Conservation (phyloP, 2,888 invertebrate species). For the Drosophila kuntzei region DNA sequence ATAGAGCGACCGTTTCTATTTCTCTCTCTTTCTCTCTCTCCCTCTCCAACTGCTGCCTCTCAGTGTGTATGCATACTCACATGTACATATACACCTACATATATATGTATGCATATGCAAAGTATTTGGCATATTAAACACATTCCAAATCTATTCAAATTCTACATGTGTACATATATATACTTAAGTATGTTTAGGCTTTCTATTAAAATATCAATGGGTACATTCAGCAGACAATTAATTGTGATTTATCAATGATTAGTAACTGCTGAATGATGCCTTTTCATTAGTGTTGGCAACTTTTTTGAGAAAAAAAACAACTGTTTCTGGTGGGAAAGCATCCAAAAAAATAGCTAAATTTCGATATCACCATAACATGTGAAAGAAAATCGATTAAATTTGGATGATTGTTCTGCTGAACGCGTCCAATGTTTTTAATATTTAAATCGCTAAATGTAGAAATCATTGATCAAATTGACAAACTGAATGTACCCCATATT, state of each 20-base stretch:
- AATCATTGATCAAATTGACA: no score
- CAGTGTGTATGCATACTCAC: not conserved
- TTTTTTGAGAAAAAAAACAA: no score
- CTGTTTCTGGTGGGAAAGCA: no score
- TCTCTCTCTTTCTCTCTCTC: no score
- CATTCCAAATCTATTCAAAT: conserved; percentile 35
- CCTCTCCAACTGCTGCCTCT: conserved; percentile 29
- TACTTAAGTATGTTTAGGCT: conserved; percentile 6
- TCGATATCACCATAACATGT: no score
- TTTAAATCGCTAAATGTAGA: not conserved
- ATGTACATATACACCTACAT: not conserved
- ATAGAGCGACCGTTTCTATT: conserved; percentile 36
- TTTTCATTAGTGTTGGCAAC: not conserved
- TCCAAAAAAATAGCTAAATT: no score
- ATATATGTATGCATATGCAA: conserved; percentile 13
- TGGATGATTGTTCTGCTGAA: no score
- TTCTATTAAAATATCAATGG: conserved; percentile 8
- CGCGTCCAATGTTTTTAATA: no score
- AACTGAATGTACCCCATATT: not conserved
- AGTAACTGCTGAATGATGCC: not conserved
- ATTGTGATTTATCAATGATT: no score
- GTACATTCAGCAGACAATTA: not conserved
- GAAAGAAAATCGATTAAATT: no score
- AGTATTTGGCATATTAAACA: conserved; percentile 25
- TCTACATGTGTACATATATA: conserved; percentile 17